Base-by-base conservation (phyloP, 2,888 invertebrate species). In the Caenorhabditis zanzibari region DNA sequence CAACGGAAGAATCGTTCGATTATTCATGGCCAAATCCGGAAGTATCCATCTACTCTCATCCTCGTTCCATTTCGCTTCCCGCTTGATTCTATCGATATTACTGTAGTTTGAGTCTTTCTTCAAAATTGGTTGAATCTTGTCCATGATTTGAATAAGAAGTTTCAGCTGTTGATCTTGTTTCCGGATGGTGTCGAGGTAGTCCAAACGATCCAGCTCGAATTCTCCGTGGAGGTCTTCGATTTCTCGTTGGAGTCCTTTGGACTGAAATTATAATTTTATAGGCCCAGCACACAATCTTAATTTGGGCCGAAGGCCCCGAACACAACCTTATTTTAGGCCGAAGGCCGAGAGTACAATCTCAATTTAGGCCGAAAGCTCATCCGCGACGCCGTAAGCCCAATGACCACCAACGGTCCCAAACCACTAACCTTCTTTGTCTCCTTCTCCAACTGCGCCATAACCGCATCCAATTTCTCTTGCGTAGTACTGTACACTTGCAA, bases 131-230 rank as follows among this genome's bases (percentile, higher is more conserved):
- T 95, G 94, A 6, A 96, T 94, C 59, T 88, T 89, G 47, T 91
- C 92, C 64, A 92, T 79, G 26, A 92, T 86, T 38, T 90, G 89
- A 74, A 95, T 94, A 85, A 95, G 93, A 56, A 96, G 94, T 92
- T 95, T 95, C 26, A 95, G 91, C 89, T 95, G 95, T 85, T 94
- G 94, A 76, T 95, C 95, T 89, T 96, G 95, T 86, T 95, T 87
- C 22, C 84, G 93, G 41, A 96, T 96, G 0, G 96, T 95, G 90
- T 96, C 96, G 85, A 96, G 93, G 92, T 96, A 96, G 92, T 96
- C 96, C n/a, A 95, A 95, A 1, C 96, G 93, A 91, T 96, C 96
- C 73, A 94, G 94, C 92, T 96, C 95, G 93, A 96, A 96, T 93
- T 96, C 96, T 12, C 95, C 94, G 89, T 96, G 95, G 2, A 96